Conservation (phyloP, 2,113 vertebrate genomes). For the Tragulus kanchil region DNA sequence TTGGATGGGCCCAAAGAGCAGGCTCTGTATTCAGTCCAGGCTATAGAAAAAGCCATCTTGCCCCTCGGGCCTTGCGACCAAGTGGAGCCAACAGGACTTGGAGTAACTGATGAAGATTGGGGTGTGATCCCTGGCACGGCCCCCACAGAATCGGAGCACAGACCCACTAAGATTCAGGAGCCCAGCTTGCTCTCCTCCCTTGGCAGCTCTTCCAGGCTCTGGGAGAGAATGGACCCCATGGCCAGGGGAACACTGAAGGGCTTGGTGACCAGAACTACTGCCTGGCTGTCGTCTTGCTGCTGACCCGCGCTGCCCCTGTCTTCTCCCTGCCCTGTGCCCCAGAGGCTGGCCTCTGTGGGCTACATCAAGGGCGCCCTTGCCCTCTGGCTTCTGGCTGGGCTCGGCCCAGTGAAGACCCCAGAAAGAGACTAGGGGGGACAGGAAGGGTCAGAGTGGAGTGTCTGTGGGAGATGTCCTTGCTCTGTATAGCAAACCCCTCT, state of each 20-base stretch:
- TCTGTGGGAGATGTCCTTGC: background rate
- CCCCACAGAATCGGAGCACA: background rate
- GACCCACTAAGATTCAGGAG: background rate
- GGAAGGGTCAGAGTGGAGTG: background rate
- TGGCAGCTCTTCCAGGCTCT: background rate
- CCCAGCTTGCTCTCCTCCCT: background rate
- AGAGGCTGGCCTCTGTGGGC: background rate
- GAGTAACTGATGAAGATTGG: background rate
- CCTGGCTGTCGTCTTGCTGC: background rate
- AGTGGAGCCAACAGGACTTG: background rate
- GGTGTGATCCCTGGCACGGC: too few relatives aligned
- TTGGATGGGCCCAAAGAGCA: background rate
- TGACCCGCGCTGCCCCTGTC: fast-evolving
- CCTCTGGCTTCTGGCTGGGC: background rate
- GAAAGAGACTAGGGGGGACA: background rate
- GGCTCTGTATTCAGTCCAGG: background rate
- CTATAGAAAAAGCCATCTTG: background rate
- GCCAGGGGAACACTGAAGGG: background rate
- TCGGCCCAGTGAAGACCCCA: background rate
- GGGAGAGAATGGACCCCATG: background rate
- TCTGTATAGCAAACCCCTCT: background rate
- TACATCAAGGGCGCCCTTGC: background rate
- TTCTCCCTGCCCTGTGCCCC: background rate
- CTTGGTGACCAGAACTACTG: background rate
- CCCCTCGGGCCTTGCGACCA: fast-evolving